Conservation (phyloP, 2,113 vertebrate species). For the Heterotis niloticus region DNA sequence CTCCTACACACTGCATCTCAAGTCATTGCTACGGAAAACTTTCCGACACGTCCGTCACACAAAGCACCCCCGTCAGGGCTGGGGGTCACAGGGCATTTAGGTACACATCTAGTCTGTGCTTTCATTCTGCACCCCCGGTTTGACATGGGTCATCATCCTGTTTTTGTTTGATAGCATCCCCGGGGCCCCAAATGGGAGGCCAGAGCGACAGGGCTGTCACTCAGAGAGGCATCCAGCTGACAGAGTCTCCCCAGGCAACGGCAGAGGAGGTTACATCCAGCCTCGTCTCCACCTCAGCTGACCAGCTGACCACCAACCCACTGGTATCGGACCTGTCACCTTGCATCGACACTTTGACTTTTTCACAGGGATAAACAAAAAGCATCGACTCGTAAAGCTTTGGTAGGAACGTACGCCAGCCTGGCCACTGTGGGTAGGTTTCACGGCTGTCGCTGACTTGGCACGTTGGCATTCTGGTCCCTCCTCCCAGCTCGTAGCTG, state of each 20-base stretch:
- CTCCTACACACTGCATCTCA: not conserved
- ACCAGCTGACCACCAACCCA: constrained; percentile 47
- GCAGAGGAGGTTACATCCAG: constrained; percentile 38
- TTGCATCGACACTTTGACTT: not conserved
- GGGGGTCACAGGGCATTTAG: constrained; percentile 11
- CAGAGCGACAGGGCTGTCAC: constrained; percentile 33
- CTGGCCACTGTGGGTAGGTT: too few relatives aligned
- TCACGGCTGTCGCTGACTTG: too few relatives aligned
- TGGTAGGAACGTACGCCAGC: too few relatives aligned
- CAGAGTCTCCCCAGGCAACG: constrained; percentile 11
- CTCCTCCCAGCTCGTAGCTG: not conserved
- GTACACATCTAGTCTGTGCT: not conserved
- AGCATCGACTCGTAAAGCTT: too few relatives aligned
- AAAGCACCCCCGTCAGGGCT: not conserved
- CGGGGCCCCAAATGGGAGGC: constrained; percentile 50
- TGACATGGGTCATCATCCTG: constrained; percentile 12
- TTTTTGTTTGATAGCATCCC: constrained; percentile 31
- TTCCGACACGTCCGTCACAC: constrained; percentile 6
- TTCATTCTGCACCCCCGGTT: not conserved
- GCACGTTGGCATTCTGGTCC: too few relatives aligned
- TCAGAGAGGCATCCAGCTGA: constrained; percentile 47
- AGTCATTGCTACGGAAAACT: constrained; percentile 1
- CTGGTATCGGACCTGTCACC: constrained; percentile 40
- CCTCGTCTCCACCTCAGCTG: constrained; percentile 28
- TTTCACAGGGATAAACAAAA: not conserved